phyloP scores from a whole-genome alignment of 2,797 vertebrate genomes.

The Naso thynnoides region DNA sequence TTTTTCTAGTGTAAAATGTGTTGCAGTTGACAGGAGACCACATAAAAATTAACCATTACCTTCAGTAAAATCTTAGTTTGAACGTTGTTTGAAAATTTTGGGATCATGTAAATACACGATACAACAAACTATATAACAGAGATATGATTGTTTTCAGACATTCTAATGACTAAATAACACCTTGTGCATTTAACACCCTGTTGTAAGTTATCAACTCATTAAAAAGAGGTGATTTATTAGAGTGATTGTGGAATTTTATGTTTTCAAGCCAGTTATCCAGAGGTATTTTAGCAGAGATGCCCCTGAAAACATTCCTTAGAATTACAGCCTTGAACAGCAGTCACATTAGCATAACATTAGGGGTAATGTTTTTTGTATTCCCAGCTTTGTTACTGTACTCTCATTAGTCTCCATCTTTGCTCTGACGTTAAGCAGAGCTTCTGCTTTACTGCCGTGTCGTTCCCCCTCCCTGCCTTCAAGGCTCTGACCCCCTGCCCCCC shows the following conservation, averaged over 20 bases:
- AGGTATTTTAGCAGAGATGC: neutral
- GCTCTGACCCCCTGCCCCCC: constrained; percentile 41
- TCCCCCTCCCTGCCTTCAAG: constrained; percentile 17
- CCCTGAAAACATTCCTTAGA: constrained; percentile 18
- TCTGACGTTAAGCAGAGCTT: neutral
- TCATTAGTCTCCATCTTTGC: neutral
- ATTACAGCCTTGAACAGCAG: neutral
- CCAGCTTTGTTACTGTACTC: neutral
- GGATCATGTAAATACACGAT: no score
- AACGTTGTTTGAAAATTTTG: no score
- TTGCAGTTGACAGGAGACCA: no score
- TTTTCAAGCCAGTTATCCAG: neutral
- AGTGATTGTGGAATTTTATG: neutral
- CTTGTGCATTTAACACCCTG: neutral
- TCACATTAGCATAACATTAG: neutral
- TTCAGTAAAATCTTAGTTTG: no score
- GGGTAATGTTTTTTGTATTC: neutral
- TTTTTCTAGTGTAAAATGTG: no score
- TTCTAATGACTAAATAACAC: no score
- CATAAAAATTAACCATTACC: no score
- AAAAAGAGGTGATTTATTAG: neutral
- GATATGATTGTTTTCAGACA: no score
- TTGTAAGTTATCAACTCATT: neutral
- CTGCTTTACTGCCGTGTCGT: constrained; percentile 23
- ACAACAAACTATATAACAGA: no score